Base-by-base conservation (phyloP, 2,113 vertebrate genomes). In the Catagonus wagneri region DNA sequence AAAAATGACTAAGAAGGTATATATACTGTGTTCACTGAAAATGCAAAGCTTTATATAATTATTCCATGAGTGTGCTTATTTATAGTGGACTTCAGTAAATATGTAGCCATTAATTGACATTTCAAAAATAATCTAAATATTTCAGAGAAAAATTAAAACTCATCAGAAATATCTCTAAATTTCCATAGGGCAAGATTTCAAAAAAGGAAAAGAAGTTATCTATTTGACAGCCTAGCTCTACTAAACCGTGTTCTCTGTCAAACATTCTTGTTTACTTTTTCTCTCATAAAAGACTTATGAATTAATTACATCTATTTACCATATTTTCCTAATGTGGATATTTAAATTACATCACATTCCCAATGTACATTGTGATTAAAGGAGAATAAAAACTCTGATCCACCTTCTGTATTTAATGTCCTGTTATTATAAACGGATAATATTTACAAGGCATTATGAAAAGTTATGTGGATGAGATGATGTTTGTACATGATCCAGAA, bases 231-330 rank as follows among this genome's bases (percentile, higher is more conserved):
- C 17, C 0, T 23, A 56, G n/a, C 44, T 81, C 68, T 56, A 91
- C 34, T 76, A 71, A 95, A 75, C 9, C 11, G 54, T 95, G 34
- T 71, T 63, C 54, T 96, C 27, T 56, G 63, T 87, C 50, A 86
- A 76, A 83, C 32, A 89, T 65, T 7, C 6, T 80, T 92, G 76
- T 85, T 80, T 92, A 85, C 20, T 92, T 94, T 95, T 96, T 34
- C 63, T 92, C 27, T 95, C 23, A 23, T 80, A 44, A 92, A 68
- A 52, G 16, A 63, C 17, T 63, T 86, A n/a, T 11, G 29, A 92
- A 81, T 95, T 93, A 84, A 88, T 88, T 89, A 36, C 4, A 84
- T 54, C 27, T 65, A 63, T 56, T 94, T 94, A 89, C 65, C n/a
- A 36, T 69, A 68, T 92, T 66, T 60, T 83, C 34, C 27, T 86